Evolutionary conservation across 2,888 invertebrate genomes (phyloP).

Genomic region (Stramonita haemastoma): DNA sequence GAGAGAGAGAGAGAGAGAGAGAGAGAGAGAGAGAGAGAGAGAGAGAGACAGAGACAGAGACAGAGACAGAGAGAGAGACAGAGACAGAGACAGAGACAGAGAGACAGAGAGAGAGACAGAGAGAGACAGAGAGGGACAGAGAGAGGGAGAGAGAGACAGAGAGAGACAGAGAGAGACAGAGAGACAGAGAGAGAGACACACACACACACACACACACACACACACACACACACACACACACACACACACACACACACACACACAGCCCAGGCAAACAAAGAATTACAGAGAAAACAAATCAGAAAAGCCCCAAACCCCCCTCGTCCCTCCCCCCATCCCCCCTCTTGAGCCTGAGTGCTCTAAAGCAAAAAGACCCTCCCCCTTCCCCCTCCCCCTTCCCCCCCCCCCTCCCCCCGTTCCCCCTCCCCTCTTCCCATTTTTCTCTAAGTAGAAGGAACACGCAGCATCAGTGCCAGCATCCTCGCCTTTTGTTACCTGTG

Average conservation of each 20-base stretch:
- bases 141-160: background rate
- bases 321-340: background rate
- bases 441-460: no score
- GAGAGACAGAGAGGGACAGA: background rate
- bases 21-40: slow-evolving; percentile 9
- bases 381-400: background rate
- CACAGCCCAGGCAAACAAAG: background rate
- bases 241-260: slow-evolving; percentile 15
- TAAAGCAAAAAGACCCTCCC: background rate
- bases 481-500: no score
- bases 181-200: slow-evolving; percentile 26
- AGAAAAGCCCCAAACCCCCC: background rate
- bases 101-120: slow-evolving; percentile 21
- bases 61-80: background rate
- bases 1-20: slow-evolving; percentile 24
- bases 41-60: slow-evolving; percentile 2
- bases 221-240: slow-evolving; percentile 3
- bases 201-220: slow-evolving; percentile 24
- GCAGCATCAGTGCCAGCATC: no score
- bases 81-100: slow-evolving; percentile 12
- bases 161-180: slow-evolving; percentile 9
- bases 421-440: no score
- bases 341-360: background rate
- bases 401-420: background rate
- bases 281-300: background rate